phyloP scores from a whole-genome alignment of 2,888 invertebrate genomes.

The Meiosimyza platycephala region DNA sequence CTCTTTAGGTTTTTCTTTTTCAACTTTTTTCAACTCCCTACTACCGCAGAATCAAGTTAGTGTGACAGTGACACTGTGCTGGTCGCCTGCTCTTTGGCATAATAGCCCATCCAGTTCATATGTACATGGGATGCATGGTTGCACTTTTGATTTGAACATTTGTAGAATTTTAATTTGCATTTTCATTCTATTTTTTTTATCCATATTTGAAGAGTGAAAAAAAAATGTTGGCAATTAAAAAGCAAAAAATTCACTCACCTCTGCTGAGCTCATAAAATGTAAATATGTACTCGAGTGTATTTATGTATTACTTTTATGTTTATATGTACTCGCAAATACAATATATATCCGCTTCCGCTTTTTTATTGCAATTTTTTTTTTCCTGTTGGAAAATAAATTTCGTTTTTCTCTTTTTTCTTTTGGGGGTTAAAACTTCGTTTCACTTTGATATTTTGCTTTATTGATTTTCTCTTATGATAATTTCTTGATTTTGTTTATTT shows the following conservation, averaged over 20 bases:
- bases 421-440: conserved; percentile 49
- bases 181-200: conserved; percentile 1
- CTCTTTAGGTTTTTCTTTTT: too few species aligned
- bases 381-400: background rate
- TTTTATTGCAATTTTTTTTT: conserved; percentile 28
- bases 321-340: background rate
- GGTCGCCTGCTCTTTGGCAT: background rate
- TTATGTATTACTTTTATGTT: conserved; percentile 29
- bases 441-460: conserved; percentile 48
- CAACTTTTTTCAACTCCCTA: too few species aligned
- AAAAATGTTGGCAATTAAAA: background rate
- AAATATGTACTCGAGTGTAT: conserved; percentile 1
- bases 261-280: conserved; percentile 1
- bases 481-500: too few species aligned
- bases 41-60: background rate
- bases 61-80: conserved; percentile 11
- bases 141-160: conserved; percentile 20
- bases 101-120: background rate
- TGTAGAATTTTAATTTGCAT: conserved; percentile 13
- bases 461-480: conserved; percentile 43
- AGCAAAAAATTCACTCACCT: conserved; percentile 1
- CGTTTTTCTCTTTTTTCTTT: conserved; percentile 37
- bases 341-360: conserved; percentile 23
- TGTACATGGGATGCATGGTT: conserved; percentile 16
- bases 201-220: background rate